A percentile compares a stretch with the other conserved stretches of the same genome.
Evolutionary conservation across 2,888 invertebrate species (phyloP).

Genomic region (Trichopoda pennipes): DNA sequence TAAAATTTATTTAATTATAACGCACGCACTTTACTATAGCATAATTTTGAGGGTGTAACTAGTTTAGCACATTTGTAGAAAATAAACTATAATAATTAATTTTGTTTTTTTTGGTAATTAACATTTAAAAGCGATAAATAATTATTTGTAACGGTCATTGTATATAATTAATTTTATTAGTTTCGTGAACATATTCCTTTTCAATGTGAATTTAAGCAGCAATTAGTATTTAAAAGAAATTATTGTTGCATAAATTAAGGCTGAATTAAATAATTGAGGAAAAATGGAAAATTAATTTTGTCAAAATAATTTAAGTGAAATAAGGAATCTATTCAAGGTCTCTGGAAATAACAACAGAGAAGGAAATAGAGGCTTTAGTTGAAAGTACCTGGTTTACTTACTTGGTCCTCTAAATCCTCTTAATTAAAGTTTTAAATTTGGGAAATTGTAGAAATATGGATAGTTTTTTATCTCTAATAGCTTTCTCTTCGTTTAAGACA

Average conservation of each 20-base stretch:
- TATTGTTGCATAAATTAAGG: not conserved
- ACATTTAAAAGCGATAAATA: slow-evolving; percentile 37
- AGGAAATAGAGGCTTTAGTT: too few species aligned
- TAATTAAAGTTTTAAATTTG: too few species aligned
- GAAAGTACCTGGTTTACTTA: too few species aligned
- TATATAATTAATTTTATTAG: not conserved
- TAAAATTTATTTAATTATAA: slow-evolving; percentile 2
- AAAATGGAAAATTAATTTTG: not conserved
- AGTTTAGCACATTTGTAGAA: too few species aligned
- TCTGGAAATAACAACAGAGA: too few species aligned
- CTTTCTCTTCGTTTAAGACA: too few species aligned
- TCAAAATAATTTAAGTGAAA: too few species aligned
- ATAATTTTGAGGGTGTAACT: slow-evolving; percentile 22
- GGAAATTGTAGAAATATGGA: too few species aligned
- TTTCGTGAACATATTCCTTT: not conserved
- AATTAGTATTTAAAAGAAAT: not conserved
- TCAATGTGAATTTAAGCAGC: too few species aligned
- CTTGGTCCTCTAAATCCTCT: too few species aligned
- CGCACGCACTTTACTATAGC: not conserved
- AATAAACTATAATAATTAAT: slow-evolving; percentile 2
- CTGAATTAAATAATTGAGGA: not conserved
- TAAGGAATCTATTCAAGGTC: too few species aligned
- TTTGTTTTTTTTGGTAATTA: slow-evolving; percentile 23
- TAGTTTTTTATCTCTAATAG: too few species aligned
- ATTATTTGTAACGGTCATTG: slow-evolving; percentile 10